Evolutionary conservation across 2,113 vertebrate genomes (phyloP).

Genomic region (Daubentonia madagascariensis): DNA sequence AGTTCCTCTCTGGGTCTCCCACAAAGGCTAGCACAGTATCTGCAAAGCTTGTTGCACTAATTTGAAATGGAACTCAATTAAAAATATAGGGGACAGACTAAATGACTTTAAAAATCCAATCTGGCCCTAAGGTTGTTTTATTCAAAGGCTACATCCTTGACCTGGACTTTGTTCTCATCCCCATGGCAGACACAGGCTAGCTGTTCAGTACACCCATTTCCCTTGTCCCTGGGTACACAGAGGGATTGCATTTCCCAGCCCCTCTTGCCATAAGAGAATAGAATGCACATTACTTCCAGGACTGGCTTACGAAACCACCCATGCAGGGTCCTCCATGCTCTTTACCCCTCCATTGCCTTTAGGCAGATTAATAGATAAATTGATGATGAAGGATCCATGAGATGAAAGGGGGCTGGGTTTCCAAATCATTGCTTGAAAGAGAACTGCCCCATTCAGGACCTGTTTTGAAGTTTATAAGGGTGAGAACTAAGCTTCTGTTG

Average conservation of each 20-base stretch:
- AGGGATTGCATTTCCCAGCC: not conserved
- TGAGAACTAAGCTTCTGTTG: not conserved
- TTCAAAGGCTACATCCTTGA: not conserved
- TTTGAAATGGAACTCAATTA: not conserved
- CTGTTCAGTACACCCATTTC: not conserved
- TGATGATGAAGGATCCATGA: not conserved
- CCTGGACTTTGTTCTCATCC: not conserved
- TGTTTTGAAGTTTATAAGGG: not conserved
- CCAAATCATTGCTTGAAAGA: not conserved
- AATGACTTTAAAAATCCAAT: not conserved
- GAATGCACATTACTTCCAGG: not conserved
- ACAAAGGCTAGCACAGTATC: not conserved
- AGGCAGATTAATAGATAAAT: not conserved
- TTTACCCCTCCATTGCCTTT: not conserved
- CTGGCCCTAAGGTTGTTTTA: not conserved
- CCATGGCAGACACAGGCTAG: not conserved
- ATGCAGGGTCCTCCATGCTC: too few relatives aligned
- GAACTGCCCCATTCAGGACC: not conserved
- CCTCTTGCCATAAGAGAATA: not conserved
- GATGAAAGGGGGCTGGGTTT: not conserved
- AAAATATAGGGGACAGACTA: not conserved
- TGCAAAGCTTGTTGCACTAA: not conserved
- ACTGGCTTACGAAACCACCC: not conserved
- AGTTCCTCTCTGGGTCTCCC: not conserved
- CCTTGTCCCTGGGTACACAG: too few relatives aligned